These are phyloP conservation scores for Anaspis maculata DNA, from an alignment of 2,888 invertebrate species.

Conservation along the genomic window DNA sequence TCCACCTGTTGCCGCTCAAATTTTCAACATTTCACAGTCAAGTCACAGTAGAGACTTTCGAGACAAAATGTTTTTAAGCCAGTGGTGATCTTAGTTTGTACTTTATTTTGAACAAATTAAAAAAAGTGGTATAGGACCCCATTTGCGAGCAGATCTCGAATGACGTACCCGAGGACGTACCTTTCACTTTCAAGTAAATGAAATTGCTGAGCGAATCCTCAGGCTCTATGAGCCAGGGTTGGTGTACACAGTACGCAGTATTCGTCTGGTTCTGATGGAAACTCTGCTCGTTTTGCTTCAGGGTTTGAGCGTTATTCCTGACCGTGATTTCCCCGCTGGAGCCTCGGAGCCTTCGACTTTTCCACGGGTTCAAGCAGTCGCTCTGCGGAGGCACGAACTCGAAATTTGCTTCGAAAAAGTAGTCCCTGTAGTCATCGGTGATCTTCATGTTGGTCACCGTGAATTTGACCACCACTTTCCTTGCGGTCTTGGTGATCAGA, in stretches of 20 bases:
- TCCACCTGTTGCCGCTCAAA: too few relatives aligned
- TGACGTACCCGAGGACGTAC: too few relatives aligned
- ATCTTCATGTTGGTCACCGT: conserved; percentile 71
- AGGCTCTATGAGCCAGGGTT: conserved; percentile 73
- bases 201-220: conserved; percentile 61
- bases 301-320: conserved; percentile 48
- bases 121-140: too few relatives aligned
- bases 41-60: too few relatives aligned
- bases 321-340: conserved; percentile 67
- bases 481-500: conserved; percentile 60
- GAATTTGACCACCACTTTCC: conserved; percentile 64
- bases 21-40: too few relatives aligned
- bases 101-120: too few relatives aligned
- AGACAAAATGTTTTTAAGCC: too few relatives aligned
- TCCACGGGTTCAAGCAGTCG: conserved; percentile 58
- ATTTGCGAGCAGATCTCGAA: too few relatives aligned
- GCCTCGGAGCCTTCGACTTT: conserved; percentile 57
- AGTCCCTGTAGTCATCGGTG: conserved; percentile 70
- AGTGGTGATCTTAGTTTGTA: too few relatives aligned
- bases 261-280: conserved; percentile 46
- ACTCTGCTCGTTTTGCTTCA: conserved; percentile 42
- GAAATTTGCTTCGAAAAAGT: conserved; percentile 68
- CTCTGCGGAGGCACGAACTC: conserved; percentile 55
- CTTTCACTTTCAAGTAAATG: conserved; percentile 62
- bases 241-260: conserved; percentile 53